Evolutionary conservation across 2,888 invertebrate genomes (phyloP).

Genomic region (Cremastinae sp.): DNA sequence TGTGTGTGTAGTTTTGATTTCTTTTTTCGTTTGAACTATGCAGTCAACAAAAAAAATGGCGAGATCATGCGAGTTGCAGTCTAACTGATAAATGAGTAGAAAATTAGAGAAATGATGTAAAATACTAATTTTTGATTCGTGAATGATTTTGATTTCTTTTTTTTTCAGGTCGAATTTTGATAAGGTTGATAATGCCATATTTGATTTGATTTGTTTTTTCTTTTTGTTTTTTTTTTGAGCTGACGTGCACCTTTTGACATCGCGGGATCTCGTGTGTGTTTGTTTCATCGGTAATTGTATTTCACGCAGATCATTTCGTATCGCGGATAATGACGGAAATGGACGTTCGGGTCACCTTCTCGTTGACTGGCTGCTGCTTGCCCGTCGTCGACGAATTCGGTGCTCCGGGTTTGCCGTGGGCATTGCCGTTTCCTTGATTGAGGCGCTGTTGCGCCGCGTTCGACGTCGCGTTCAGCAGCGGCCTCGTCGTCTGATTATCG

Average conservation of each 20-base stretch:
- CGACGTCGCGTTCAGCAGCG: slow-evolving; percentile 69
- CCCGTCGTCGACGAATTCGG: slow-evolving; percentile 68
- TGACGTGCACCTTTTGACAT: slow-evolving; percentile 63
- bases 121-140: too few relatives aligned
- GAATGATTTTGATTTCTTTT: too few relatives aligned
- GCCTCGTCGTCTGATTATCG: slow-evolving; percentile 76
- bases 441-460: slow-evolving; percentile 69
- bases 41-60: slow-evolving; percentile 20
- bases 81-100: slow-evolving; percentile 14
- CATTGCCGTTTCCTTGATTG: slow-evolving; percentile 77
- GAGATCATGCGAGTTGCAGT: slow-evolving; percentile 30
- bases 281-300: slow-evolving; percentile 56
- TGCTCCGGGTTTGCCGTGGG: slow-evolving; percentile 75
- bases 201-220: slow-evolving; percentile 35
- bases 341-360: slow-evolving; percentile 73
- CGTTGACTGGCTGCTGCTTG: slow-evolving; percentile 76
- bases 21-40: slow-evolving; percentile 14
- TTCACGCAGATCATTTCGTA: slow-evolving; percentile 58
- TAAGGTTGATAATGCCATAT: slow-evolving; percentile 45
- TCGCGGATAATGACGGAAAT: slow-evolving; percentile 62
- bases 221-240: slow-evolving; percentile 15
- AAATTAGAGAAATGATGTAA: neutral
- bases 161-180: too few relatives aligned
- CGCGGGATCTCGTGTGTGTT: slow-evolving; percentile 49
- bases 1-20: slow-evolving; percentile 16